Conservation (phyloP, 2,113 vertebrate genomes). For the Proteles cristata region DNA sequence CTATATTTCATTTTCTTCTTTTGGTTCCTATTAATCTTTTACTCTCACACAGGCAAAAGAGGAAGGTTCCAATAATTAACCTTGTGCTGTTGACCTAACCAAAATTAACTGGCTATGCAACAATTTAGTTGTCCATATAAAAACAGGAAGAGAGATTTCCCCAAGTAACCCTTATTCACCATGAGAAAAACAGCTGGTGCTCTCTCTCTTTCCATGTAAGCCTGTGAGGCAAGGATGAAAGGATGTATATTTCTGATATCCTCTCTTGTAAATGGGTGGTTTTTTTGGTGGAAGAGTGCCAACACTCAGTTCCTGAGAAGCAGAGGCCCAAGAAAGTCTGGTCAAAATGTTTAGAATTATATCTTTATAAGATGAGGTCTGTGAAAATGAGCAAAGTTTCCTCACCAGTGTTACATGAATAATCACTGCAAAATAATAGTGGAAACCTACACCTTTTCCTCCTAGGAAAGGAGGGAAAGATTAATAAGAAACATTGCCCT, state of each 20-base stretch:
- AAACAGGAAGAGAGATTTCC: slow-evolving; percentile 92
- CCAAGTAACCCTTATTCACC: slow-evolving; percentile 89
- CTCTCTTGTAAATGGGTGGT: slow-evolving; percentile 85
- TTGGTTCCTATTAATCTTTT: slow-evolving; percentile 71
- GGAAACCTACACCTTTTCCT: slow-evolving; percentile 68
- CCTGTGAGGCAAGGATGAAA: slow-evolving; percentile 86
- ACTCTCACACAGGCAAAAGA: slow-evolving; percentile 76
- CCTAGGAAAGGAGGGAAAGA: slow-evolving; percentile 70
- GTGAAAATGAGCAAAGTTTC: slow-evolving; percentile 79
- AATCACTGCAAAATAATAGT: slow-evolving; percentile 81
- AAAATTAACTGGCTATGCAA: slow-evolving; percentile 88
- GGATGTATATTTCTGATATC: slow-evolving; percentile 87
- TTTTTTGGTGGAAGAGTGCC: slow-evolving; percentile 85
- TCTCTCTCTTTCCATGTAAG: slow-evolving; percentile 83
- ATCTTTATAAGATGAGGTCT: slow-evolving; percentile 79
- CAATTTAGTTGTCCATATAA: slow-evolving; percentile 88
- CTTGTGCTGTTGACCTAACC: slow-evolving; percentile 87
- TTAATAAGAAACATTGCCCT: slow-evolving; percentile 81
- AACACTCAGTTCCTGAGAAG: slow-evolving; percentile 83
- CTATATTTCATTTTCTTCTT: slow-evolving; percentile 63
- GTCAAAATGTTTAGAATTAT: slow-evolving; percentile 83
- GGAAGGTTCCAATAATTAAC: slow-evolving; percentile 87
- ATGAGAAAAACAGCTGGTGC: slow-evolving; percentile 91
- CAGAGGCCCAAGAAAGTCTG: slow-evolving; percentile 80
- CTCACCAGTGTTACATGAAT: slow-evolving; percentile 79